A percentile compares a stretch with the other conserved stretches of the same genome.
phyloP scores from a whole-genome alignment of 2,797 vertebrate species.

The Propithecus perrieri region DNA sequence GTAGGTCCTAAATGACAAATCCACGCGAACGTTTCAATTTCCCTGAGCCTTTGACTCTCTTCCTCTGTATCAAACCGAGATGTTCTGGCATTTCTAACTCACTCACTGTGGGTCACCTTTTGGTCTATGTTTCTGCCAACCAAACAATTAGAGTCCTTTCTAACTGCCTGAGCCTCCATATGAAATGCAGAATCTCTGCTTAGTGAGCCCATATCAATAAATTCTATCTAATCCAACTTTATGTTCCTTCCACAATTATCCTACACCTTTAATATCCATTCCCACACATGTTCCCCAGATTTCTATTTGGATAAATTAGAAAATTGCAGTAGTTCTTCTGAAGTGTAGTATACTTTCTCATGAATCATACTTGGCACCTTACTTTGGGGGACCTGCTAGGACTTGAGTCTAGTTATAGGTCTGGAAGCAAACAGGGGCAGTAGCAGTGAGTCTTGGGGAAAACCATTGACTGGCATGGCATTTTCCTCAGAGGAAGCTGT shows the following conservation, averaged over 20 bases:
- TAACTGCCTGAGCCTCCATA: not conserved
- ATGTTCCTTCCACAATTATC: not conserved
- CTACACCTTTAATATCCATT: not conserved
- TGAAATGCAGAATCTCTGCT: not conserved
- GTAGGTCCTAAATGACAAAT: not conserved
- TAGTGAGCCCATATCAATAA: not conserved
- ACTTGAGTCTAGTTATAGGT: not conserved
- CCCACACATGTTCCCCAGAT: not conserved
- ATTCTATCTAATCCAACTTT: not conserved
- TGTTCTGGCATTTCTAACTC: not conserved
- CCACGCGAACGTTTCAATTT: not conserved
- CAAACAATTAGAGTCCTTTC: not conserved
- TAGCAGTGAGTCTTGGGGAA: not conserved
- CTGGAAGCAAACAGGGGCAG: not conserved
- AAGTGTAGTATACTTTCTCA: not conserved
- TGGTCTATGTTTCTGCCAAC: not conserved
- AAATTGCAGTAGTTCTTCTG: not conserved
- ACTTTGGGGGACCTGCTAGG: not conserved
- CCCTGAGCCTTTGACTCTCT: not conserved
- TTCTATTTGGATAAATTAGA: not conserved
- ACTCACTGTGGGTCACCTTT: not conserved
- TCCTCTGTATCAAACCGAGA: not conserved
- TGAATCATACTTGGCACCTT: not conserved
- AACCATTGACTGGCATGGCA: not conserved
- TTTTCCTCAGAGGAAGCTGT: not conserved